Base-by-base conservation (phyloP, 2,113 vertebrate species). In the Stictonetta naevosa region DNA sequence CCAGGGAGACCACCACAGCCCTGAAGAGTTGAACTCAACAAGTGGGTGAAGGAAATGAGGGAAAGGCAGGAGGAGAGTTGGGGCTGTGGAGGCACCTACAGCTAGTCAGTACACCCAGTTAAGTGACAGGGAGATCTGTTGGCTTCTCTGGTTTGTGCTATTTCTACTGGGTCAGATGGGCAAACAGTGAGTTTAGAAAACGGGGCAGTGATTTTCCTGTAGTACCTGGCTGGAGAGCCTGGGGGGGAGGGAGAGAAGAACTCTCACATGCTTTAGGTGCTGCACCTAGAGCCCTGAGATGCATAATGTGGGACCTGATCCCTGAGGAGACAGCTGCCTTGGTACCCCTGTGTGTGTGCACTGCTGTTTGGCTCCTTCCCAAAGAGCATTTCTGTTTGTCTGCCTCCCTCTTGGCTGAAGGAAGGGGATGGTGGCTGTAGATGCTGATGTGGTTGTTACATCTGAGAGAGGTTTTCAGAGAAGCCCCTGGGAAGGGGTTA, bases 401-500 rank as follows among this genome's bases (percentile, higher is more conserved):
- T 26, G 6, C 36, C 83, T 71, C 26, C 15, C 8, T 26, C 50
- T 73, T 64, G 31, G 44, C 50, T 55, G 59, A 55, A 53, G 13
- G 31, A 31, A 2, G 5, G 25, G 36, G 8, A 7, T 77, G 42
- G 69, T 3, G 1, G 13, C 4, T 72, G 31, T 26, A 31, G 64
- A 21, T 79, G 69, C 68, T 91, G 62, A 53, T 88, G 16, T 66
- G 83, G 36, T 31, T 13, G n/a, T 78, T 84, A 75, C 33, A 55
- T 4, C 31, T 53, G 85, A 92, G 48, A 38, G 67, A 64, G 40
- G 79, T 91, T 90, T 94, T 93, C 76, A 86, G 63, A 93, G 58
- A 86, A 80, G 34, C 62, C 50, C 28, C 36, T 88, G 90, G 67
- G 92, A 96, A 77, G 48, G 56, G 28, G 38, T 84, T 95, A 84